phyloP scores from a whole-genome alignment of 2,888 invertebrate species.

The Bellardia bayeri region DNA sequence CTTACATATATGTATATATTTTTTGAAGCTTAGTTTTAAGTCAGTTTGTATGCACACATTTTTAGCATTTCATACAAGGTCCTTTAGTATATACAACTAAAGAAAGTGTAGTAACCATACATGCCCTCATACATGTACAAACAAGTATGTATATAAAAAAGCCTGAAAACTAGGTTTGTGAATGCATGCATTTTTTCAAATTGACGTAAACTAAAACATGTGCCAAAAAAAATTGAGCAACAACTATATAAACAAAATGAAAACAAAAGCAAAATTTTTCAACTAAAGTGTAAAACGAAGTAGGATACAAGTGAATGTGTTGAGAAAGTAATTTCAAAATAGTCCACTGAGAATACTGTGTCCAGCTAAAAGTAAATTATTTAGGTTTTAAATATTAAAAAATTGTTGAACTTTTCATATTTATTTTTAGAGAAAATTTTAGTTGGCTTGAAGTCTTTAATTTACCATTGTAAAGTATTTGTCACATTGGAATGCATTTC shows the following conservation, averaged over 20 bases:
- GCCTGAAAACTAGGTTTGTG: not conserved
- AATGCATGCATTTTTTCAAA: not conserved
- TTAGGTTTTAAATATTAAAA: not conserved
- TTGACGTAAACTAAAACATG: constrained; percentile 53
- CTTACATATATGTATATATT: too few species aligned
- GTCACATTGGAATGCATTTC: too few species aligned
- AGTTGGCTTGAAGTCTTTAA: too few species aligned
- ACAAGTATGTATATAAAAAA: not conserved
- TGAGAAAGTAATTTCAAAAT: constrained; percentile 14
- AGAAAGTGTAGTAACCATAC: not conserved
- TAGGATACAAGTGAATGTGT: not conserved
- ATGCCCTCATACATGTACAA: not conserved
- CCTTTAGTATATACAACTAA: not conserved
- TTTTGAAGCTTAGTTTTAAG: not conserved
- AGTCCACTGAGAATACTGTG: not conserved
- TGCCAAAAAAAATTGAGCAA: constrained; percentile 48
- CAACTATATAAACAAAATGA: not conserved
- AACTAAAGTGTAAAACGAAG: not conserved
- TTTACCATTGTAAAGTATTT: too few species aligned
- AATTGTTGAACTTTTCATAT: not conserved
- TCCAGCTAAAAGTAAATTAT: constrained; percentile 6
- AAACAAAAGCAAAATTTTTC: constrained; percentile 8
- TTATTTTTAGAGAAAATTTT: too few species aligned
- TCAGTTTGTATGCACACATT: not conserved
- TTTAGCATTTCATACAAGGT: not conserved